Base-by-base conservation (phyloP, 2,113 vertebrate genomes). In the Oreotrochilus melanogaster region DNA sequence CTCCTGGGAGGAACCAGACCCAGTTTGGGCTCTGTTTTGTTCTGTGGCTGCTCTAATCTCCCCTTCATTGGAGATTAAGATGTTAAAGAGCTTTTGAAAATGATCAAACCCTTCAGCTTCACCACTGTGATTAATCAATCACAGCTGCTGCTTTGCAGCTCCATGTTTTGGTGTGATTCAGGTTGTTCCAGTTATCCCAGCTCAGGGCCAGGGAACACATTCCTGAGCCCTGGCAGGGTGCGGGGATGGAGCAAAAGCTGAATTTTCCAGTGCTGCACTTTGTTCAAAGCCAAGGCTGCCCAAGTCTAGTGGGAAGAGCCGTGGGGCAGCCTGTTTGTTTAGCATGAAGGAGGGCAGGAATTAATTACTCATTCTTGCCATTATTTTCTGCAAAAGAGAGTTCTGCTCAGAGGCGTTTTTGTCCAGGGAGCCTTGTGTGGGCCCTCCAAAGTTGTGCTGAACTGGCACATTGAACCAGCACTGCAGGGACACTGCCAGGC, bases 81-180 rank as follows among this genome's bases (percentile, higher is more conserved):
- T 72, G 73, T 82, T 95, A 86, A 95, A 76, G 88, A 90, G 90
- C 67, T 88, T 90, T 93, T 80, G 88, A 90, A 91, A 94, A 93
- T 83, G 88, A 97, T 96, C 94, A 94, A 96, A 86, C 91, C 86
- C 79, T 89, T 96, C 94, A 92, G 82, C 64, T 92, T 90, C 71
- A 33, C 95, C 93, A 30, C 94, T 97, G 96, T 94, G 93, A 96
- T 94, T 96, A 96, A 95, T 96, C 92, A 94, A 93, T 97, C 95
- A 92, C 94, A 79, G 95, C 92, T 48, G 75, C 86, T 94, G 94
- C 92, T 95, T 95, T 95, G 86, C 75, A 94, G 88, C 75, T 92
- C 75, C 47, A 10, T 56, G 92, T 84, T 96, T 94, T 96, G 92
- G 93, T 82, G 74, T 23, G 18, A 65, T 95, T 92, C 85, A 71